A percentile compares a stretch with the other conserved stretches of the same genome.
These are phyloP conservation scores for Carduelis carduelis DNA, from an alignment of 2,797 vertebrate genomes.

Conservation along the genomic window DNA sequence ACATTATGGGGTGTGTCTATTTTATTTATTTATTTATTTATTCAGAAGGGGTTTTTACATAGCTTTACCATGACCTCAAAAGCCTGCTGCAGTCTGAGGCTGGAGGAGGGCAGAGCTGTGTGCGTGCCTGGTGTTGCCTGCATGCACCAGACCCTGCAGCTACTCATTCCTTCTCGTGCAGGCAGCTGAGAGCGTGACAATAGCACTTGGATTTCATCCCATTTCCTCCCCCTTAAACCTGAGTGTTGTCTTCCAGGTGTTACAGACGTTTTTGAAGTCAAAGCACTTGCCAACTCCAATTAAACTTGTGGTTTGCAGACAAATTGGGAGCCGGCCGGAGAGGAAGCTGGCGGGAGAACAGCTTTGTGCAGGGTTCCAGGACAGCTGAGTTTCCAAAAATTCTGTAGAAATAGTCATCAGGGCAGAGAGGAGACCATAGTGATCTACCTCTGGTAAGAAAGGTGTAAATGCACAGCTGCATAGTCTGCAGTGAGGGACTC, in stretches of 20 bases:
- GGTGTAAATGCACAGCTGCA: background rate
- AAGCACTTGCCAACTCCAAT: constrained; percentile 31
- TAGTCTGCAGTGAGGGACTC: background rate
- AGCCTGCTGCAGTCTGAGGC: background rate
- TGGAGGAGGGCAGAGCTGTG: background rate
- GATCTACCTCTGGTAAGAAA: background rate
- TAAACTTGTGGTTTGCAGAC: constrained; percentile 62
- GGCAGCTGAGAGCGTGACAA: constrained; percentile 40
- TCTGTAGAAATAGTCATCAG: background rate
- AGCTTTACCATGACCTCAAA: background rate
- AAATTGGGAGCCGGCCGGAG: constrained; percentile 49
- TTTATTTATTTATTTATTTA: background rate
- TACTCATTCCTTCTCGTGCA: constrained; percentile 28
- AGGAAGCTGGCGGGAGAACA: background rate
- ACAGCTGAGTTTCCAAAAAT: background rate
- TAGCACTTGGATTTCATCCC: constrained; percentile 43
- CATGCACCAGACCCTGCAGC: constrained; percentile 9
- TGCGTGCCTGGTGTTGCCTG: background rate
- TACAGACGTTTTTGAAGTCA: constrained; percentile 17
- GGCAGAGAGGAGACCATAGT: background rate
- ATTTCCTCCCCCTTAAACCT: constrained; percentile 25
- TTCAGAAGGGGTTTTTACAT: background rate
- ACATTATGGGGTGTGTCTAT: background rate
- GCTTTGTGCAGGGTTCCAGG: background rate
- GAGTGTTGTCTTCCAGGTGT: constrained; percentile 45